Conservation (phyloP, 2,797 vertebrate genomes). For the Kryptolebias ocellatus region DNA sequence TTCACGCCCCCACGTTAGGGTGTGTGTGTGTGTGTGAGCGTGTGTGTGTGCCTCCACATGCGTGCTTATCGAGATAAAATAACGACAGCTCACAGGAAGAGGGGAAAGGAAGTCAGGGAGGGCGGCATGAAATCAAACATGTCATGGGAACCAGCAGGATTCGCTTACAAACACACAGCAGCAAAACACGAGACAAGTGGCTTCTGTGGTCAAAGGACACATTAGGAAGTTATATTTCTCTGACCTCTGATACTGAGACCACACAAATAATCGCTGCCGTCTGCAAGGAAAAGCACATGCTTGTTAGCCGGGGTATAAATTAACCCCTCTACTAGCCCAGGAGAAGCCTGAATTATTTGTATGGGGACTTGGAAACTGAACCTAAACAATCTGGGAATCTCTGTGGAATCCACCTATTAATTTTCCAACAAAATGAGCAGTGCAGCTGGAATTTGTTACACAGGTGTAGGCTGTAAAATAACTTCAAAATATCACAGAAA, state of each 20-base stretch:
- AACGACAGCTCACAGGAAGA: constrained; percentile 76
- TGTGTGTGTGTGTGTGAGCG: constrained; percentile 31
- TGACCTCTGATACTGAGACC: constrained; percentile 70
- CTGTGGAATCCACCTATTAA: constrained; percentile 48
- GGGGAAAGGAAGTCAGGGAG: constrained; percentile 68
- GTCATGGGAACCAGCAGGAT: constrained; percentile 67
- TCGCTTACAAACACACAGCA: constrained; percentile 40
- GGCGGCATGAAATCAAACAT: constrained; percentile 70
- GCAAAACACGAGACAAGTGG: constrained; percentile 60
- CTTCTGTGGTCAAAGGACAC: constrained; percentile 76
- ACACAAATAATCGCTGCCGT: constrained; percentile 74
- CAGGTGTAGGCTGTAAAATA: constrained; percentile 67
- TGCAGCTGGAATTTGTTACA: constrained; percentile 66
- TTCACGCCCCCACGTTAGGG: constrained; percentile 68
- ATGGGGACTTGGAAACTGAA: constrained; percentile 54
- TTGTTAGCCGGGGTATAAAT: constrained; percentile 70
- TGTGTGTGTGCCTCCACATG: constrained; percentile 41
- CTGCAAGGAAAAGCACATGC: constrained; percentile 49
- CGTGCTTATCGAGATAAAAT: constrained; percentile 71
- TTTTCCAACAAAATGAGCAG: constrained; percentile 51
- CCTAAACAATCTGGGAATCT: constrained; percentile 61
- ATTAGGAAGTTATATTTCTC: constrained; percentile 75
- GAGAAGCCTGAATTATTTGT: constrained; percentile 61
- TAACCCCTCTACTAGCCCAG: constrained; percentile 51
- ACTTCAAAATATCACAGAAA: constrained; percentile 56